Evolutionary conservation across 2,113 vertebrate genomes (phyloP).

Genomic region (Mus musculus): DNA sequence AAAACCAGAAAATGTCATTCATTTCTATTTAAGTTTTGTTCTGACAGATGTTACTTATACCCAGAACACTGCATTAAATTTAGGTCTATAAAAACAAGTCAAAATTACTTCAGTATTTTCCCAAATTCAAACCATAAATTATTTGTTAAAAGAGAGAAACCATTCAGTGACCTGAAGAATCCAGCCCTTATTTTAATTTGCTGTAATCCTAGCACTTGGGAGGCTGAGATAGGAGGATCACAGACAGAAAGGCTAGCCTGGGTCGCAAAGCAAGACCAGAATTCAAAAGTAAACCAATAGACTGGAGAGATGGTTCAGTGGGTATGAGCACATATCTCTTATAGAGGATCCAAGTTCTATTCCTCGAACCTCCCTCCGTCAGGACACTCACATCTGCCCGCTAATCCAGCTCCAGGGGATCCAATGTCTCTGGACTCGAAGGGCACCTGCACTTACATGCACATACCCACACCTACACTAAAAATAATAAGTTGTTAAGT

Average conservation of each 20-base stretch:
- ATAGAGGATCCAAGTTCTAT: background rate
- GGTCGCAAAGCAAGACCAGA: background rate
- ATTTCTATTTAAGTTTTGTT: conserved; percentile 62
- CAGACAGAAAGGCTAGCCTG: background rate
- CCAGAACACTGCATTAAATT: conserved; percentile 33
- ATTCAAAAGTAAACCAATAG: background rate
- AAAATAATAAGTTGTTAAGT: background rate
- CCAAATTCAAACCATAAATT: conserved; percentile 35
- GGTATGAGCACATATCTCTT: background rate
- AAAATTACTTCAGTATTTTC: conserved; percentile 40
- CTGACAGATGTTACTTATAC: background rate
- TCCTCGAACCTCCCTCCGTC: background rate
- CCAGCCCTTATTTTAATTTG: background rate
- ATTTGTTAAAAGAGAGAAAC: conserved; percentile 19
- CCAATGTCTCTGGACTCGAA: background rate
- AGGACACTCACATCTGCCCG: background rate
- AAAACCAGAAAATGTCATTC: conserved; percentile 12
- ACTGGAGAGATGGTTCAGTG: background rate
- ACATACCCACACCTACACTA: background rate
- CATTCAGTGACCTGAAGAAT: conserved; percentile 7
- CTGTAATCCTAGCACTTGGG: background rate
- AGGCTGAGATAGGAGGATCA: background rate
- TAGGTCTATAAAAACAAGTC: background rate
- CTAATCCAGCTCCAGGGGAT: background rate
- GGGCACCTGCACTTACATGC: background rate